phyloP scores from a whole-genome alignment of 2,888 invertebrate species.

The Liposcelis brunnea region DNA sequence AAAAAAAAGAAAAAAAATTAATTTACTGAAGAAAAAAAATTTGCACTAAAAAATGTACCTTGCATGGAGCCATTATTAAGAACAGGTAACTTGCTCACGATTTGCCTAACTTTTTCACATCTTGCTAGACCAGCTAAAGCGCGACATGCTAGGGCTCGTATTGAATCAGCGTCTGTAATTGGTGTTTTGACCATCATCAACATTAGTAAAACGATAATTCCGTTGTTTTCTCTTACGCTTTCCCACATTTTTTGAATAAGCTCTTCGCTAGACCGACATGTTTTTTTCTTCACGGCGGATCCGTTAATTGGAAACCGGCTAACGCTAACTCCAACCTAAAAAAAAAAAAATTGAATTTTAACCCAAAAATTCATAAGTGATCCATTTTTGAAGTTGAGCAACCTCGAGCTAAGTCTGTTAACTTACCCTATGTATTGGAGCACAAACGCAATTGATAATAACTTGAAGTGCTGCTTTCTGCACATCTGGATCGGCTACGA shows the following conservation, averaged over 20 bases:
- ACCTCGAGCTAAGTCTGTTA: constrained; percentile 16
- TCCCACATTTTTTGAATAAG: constrained; percentile 88
- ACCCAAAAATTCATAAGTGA: neutral
- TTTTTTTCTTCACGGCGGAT: constrained; percentile 42
- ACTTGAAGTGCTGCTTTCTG: constrained; percentile 81
- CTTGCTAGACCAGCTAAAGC: constrained; percentile 85
- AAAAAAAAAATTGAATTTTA: constrained; percentile 9
- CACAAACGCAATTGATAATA: constrained; percentile 86
- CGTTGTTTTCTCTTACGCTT: constrained; percentile 82
- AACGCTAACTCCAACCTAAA: constrained; percentile 32
- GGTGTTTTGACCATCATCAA: constrained; percentile 84
- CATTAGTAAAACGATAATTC: constrained; percentile 84
- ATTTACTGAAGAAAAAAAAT: constrained; percentile 2
- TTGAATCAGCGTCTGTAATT: constrained; percentile 90
- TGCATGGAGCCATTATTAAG: constrained; percentile 88
- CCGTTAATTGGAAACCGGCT: constrained; percentile 30
- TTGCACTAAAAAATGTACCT: constrained; percentile 29
- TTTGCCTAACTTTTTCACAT: constrained; percentile 85
- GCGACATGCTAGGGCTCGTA: constrained; percentile 82
- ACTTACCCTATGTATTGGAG: constrained; percentile 63
- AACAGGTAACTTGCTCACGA: constrained; percentile 85
- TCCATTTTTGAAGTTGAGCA: constrained; percentile 22
- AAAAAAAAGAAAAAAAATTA: constrained; percentile 18
- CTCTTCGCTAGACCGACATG: constrained; percentile 56
- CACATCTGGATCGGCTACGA: constrained; percentile 78